phyloP scores from a whole-genome alignment of 2,888 invertebrate species.

The Torymus aiolomorphi region DNA sequence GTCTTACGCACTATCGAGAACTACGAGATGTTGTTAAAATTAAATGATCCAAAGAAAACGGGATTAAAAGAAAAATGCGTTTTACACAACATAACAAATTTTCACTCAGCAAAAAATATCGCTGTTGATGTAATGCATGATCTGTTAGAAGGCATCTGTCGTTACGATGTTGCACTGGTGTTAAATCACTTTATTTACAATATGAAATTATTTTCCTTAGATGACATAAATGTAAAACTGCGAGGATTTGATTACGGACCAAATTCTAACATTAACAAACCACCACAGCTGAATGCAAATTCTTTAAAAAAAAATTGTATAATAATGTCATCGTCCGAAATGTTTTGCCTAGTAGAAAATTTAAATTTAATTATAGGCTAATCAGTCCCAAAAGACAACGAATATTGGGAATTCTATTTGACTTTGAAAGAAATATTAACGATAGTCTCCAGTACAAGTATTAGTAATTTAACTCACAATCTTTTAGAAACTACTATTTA shows the following conservation, averaged over 20 bases:
- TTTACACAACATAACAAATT: conserved; percentile 51
- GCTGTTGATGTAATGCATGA: conserved; percentile 60
- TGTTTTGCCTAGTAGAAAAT: conserved; percentile 34
- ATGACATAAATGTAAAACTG: too few relatives aligned
- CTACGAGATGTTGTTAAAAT: conserved; percentile 49
- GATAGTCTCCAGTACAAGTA: too few relatives aligned
- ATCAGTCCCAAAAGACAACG: conserved; percentile 46
- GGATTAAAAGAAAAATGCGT: conserved; percentile 55
- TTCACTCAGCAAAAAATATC: conserved; percentile 55
- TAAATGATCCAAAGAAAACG: conserved; percentile 42
- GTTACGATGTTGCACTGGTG: conserved; percentile 41
- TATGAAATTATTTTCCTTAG: too few relatives aligned
- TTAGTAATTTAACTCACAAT: conserved; percentile 28
- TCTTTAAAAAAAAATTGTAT: too few relatives aligned
- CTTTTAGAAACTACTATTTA: conserved; percentile 6
- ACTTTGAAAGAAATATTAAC: too few relatives aligned
- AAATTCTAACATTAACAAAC: too few relatives aligned
- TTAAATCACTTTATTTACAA: too few relatives aligned
- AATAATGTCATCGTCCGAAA: too few relatives aligned
- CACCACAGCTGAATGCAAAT: too few relatives aligned
- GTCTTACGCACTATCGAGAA: conserved; percentile 43
- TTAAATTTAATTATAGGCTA: conserved; percentile 56
- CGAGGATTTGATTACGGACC: too few relatives aligned
- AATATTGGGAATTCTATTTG: conserved; percentile 54
- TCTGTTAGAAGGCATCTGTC: too few relatives aligned